Conservation (phyloP, 1,140 invertebrate species). For the Amyelois transitella region DNA sequence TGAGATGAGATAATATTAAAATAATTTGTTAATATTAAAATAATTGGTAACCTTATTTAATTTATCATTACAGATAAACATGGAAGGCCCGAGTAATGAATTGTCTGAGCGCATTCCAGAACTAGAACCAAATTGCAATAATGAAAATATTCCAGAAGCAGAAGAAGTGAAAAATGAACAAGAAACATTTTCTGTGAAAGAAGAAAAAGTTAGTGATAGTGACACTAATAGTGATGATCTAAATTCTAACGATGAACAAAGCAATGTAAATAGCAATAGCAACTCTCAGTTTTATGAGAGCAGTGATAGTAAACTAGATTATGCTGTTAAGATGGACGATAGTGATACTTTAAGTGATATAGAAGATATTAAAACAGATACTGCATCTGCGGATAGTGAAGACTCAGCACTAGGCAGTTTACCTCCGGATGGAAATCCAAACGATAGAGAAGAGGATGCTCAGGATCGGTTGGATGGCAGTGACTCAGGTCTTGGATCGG, state of each 20-base stretch:
- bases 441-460: slow-evolving; percentile 63
- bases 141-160: slow-evolving; percentile 20
- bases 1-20: not conserved
- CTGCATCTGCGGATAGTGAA: slow-evolving; percentile 71
- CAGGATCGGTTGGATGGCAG: slow-evolving; percentile 83
- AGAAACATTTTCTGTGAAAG: slow-evolving; percentile 36
- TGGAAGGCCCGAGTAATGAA: not conserved
- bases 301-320: slow-evolving; percentile 67
- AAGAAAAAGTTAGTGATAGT: slow-evolving; percentile 60
- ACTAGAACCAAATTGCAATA: slow-evolving; percentile 16
- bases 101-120: not conserved
- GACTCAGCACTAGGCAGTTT: slow-evolving; percentile 71
- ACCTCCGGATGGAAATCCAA: slow-evolving; percentile 48
- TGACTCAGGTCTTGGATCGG: slow-evolving; percentile 84
- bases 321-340: slow-evolving; percentile 66
- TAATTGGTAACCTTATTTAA: too few relatives aligned
- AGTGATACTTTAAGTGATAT: slow-evolving; percentile 71
- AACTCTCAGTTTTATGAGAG: slow-evolving; percentile 71
- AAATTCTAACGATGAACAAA: slow-evolving; percentile 60
- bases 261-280: slow-evolving; percentile 42
- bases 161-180: slow-evolving; percentile 26
- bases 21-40: not conserved
- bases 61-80: slow-evolving; percentile 1
- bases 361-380: slow-evolving; percentile 72
- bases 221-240: slow-evolving; percentile 60